Base-by-base conservation (phyloP, 2,888 invertebrate genomes). In the Andrena minutula region DNA sequence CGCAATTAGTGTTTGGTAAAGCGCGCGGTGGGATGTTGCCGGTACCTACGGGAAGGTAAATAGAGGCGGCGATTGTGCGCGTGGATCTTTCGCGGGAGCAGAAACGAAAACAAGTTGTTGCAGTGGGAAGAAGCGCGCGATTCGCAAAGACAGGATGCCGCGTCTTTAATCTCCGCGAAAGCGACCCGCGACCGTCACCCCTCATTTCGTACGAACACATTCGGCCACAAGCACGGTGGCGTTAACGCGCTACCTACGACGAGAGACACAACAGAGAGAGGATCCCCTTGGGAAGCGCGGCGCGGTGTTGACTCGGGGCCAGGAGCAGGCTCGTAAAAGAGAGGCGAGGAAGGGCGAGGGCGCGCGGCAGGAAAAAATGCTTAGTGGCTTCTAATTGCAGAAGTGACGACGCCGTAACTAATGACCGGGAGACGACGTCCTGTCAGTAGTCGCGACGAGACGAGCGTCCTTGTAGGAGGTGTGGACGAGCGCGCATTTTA, bases 321-420 rank as follows among this genome's bases (percentile, higher is more conserved):
- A 74, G 71, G 76, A 61, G 78, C 69, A 79, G 63, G 66, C 84
- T 82, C 83, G 61, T 82, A 85, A 84, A 87, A 56, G 56, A 26
- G 82, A 72, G 81, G 58, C 75, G 72, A 16, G 53, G 69, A 32
- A 30, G 35, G 23, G 20, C 2, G 53, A 56, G 49, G 66, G 69
- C 66, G 41, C 7, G 75, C 41, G 49, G 41, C 49, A 56, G n/a
- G 61, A 70, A 86, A 87, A 88, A 86, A 86, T 83, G 81, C 81
- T 90, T 89, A 90, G 90, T 90, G 84, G 89, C 85, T 89, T 93
- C 92, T 92, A 93, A 93, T 93, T 93, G 93, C 93, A 91, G 91
- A 91, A 91, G 92, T 90, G 93, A 93, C 91, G 93, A 93, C 92
- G 91, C 90, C 84, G 87, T 92, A 89, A 93, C 92, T 93, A 93